Conservation (phyloP, 2,888 invertebrate genomes). For the Chalcosyrphus nemorum region DNA sequence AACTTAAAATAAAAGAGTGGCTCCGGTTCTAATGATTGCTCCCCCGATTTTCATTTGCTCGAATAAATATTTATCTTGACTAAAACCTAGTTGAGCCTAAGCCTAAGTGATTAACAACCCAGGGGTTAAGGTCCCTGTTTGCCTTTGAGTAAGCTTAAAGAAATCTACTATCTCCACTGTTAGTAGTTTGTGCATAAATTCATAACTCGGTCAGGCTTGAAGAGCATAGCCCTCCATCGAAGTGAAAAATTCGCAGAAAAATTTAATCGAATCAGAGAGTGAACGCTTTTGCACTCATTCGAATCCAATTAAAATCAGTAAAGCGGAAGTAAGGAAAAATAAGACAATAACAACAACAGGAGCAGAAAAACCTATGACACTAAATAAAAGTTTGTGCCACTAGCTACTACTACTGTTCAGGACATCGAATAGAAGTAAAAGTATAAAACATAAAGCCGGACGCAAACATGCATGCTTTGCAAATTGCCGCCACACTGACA, state of each 20-base stretch:
- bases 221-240: slow-evolving; percentile 25
- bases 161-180: neutral
- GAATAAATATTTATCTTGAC: neutral
- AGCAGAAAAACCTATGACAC: slow-evolving; percentile 23
- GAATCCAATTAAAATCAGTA: slow-evolving; percentile 54
- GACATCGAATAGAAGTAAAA: neutral
- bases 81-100: neutral
- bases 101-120: neutral
- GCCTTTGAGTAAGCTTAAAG: neutral
- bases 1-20: slow-evolving; percentile 1
- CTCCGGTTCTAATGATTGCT: neutral
- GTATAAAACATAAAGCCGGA: neutral
- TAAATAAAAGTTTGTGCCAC: slow-evolving; percentile 40
- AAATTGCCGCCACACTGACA: slow-evolving; percentile 16
- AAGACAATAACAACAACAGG: slow-evolving; percentile 10
- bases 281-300: slow-evolving; percentile 33
- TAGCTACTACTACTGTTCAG: neutral
- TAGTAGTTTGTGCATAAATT: neutral
- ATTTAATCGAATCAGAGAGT: slow-evolving; percentile 38
- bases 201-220: slow-evolving; percentile 17
- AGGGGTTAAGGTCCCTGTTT: neutral
- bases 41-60: too few species aligned
- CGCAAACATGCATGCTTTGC: slow-evolving; percentile 39
- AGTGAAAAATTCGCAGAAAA: slow-evolving; percentile 37
- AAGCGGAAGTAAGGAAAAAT: slow-evolving; percentile 36